Evolutionary conservation across 1,140 invertebrate genomes (phyloP), one percentile per base, ranked within the genome.

Genomic region (Lerema accius): DNA sequence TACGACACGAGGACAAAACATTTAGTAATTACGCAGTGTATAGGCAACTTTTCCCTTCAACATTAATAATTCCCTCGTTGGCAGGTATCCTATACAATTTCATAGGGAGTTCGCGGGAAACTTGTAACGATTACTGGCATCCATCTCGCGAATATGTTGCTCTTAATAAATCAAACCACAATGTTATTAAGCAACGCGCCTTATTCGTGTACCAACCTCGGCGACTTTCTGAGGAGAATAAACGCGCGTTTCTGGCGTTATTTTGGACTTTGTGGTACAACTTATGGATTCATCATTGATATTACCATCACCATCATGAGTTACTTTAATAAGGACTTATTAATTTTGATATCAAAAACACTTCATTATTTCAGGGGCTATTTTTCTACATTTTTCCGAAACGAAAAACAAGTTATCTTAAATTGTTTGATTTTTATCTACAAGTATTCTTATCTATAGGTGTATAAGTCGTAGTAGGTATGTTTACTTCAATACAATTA

Each of bases 91-190:
- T 58, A 58, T 42, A 58, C 55, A 58, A 58, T 58, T 58, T 58
- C 55, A 58, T 46, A 58, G 55, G 40, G 45, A 58, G 42, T 58
- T 58, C 42, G 42, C 14, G 55, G 42, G 55, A 58, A 58, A 58
- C 55, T 58, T 58, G 11, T 51, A 61, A 66, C 64, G 69, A 64
- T 71, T 65, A 67, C 65, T 26, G 50, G 65, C 62, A 71, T 68
- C 58, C 62, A 64, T 67, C 65, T 49, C 46, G 28, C n/a, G 50
- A 58, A 65, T 60, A 61, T 64, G 63, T 63, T 63, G 32, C 67
- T 56, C 63, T 64, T 67, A 65, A 71, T 71, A 71, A 71, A 71
- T 71, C 65, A 71, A 43, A 50, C 53, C 56, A 45, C 50, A 40
- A 48, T 59, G 51, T 65, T 71, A 67, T 71, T 71, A 71, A 59